Percentiles rank a stretch among this genome's conserved stretches.
These are phyloP conservation scores for Allochrocebus solatus DNA, from an alignment of 2,797 vertebrate species.

Conservation along the genomic window DNA sequence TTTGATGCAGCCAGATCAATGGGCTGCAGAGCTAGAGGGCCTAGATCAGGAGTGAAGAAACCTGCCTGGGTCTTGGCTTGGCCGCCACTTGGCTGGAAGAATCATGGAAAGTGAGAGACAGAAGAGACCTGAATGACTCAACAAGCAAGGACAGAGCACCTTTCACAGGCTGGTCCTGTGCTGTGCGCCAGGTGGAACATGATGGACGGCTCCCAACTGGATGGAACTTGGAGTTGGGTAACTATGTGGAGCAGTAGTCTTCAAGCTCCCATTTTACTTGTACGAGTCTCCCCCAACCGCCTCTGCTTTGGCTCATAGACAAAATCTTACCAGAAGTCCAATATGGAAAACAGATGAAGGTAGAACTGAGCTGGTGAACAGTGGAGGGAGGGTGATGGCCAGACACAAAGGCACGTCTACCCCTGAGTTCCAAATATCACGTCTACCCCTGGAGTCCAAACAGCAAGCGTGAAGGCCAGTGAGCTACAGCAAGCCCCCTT, in stretches of 20 bases:
- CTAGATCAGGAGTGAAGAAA: not conserved
- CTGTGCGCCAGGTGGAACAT: not conserved
- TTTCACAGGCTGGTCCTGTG: not conserved
- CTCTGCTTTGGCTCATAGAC: not conserved
- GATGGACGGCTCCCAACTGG: not conserved
- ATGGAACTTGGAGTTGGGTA: not conserved
- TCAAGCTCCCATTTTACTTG: not conserved
- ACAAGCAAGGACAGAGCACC: not conserved
- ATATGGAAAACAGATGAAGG: not conserved
- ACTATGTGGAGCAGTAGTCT: not conserved
- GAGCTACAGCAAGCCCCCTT: not conserved
- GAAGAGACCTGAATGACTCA: not conserved
- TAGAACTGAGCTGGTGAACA: not conserved
- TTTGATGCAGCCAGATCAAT: not conserved
- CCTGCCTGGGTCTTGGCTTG: not conserved
- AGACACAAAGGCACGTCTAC: not conserved
- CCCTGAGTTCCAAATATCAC: not conserved
- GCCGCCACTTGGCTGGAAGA: not conserved
- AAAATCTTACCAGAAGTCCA: not conserved
- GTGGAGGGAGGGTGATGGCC: rapidly evolving
- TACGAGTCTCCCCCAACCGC: not conserved
- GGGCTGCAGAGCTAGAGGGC: not conserved
- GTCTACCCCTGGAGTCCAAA: not conserved
- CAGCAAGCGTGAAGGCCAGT: not conserved
- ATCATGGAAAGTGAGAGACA: not conserved